phyloP scores from a whole-genome alignment of 2,113 vertebrate genomes.

The Artemisiospiza belli region DNA sequence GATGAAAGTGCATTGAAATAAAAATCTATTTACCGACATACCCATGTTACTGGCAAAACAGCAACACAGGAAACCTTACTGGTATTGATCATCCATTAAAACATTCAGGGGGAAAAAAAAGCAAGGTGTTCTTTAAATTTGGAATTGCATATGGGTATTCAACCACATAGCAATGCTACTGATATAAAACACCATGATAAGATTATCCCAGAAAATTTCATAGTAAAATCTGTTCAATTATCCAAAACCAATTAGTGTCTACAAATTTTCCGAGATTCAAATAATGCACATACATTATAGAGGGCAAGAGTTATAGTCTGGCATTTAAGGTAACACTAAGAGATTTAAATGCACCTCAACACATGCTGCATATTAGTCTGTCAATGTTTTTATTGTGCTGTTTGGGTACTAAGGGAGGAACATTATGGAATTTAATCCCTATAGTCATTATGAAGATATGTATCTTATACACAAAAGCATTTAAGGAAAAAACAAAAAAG shows the following conservation, averaged over 20 bases:
- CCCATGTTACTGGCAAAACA: neutral
- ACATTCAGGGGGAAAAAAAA: neutral
- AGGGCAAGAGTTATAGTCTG: neutral
- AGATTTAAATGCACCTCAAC: neutral
- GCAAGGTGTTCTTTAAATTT: neutral
- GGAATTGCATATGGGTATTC: neutral
- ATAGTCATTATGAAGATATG: neutral
- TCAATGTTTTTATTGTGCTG: neutral
- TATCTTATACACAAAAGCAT: neutral
- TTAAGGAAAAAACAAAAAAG: neutral
- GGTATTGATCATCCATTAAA: neutral
- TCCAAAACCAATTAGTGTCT: neutral
- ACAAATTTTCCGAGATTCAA: neutral
- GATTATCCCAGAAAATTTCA: neutral
- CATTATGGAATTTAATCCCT: neutral
- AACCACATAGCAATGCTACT: neutral
- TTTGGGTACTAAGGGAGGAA: neutral
- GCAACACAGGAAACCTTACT: neutral
- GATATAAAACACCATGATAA: neutral
- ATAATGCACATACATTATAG: neutral
- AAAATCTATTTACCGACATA: neutral
- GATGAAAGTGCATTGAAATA: neutral
- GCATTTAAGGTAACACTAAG: neutral
- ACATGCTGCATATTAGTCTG: neutral
- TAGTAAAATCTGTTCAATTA: neutral